Evolutionary conservation across 2,113 vertebrate species (phyloP).

Genomic region (Ornithorhynchus anatinus): DNA sequence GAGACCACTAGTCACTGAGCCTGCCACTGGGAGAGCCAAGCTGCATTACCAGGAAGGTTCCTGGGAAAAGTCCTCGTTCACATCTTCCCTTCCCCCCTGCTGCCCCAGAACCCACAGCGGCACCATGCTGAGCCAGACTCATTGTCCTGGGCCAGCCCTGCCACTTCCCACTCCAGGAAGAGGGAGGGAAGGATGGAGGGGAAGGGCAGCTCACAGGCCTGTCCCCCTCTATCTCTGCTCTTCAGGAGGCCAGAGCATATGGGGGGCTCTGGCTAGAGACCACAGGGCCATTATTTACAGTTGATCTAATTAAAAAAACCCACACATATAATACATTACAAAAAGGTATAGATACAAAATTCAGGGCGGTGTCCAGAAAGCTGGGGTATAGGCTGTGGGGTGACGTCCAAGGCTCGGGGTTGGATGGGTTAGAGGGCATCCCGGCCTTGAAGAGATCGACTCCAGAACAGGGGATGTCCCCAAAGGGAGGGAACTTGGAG

Average conservation of each 20-base stretch:
- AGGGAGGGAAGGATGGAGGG: background rate
- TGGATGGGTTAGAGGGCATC: too few species aligned
- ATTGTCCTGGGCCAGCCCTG: background rate
- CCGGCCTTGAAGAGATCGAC: too few species aligned
- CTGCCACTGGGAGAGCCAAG: background rate
- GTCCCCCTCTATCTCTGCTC: background rate
- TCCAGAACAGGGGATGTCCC: too few species aligned
- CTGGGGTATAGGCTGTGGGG: too few species aligned
- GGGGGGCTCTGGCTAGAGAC: background rate
- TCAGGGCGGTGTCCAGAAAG: too few species aligned
- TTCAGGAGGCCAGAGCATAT: background rate
- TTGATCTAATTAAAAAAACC: background rate
- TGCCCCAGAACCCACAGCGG: background rate
- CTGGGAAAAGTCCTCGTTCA: background rate
- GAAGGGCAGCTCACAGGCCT: background rate
- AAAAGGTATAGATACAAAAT: background rate
- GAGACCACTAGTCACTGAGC: background rate
- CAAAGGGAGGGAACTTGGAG: too few species aligned
- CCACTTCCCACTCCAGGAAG: background rate
- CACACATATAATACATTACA: background rate
- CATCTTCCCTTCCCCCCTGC: background rate
- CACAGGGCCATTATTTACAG: background rate
- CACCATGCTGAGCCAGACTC: background rate
- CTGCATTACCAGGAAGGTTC: background rate
- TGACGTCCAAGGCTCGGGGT: too few species aligned